Evolutionary conservation across 2,888 invertebrate genomes (phyloP).

Genomic region (Heliconius ismenius): DNA sequence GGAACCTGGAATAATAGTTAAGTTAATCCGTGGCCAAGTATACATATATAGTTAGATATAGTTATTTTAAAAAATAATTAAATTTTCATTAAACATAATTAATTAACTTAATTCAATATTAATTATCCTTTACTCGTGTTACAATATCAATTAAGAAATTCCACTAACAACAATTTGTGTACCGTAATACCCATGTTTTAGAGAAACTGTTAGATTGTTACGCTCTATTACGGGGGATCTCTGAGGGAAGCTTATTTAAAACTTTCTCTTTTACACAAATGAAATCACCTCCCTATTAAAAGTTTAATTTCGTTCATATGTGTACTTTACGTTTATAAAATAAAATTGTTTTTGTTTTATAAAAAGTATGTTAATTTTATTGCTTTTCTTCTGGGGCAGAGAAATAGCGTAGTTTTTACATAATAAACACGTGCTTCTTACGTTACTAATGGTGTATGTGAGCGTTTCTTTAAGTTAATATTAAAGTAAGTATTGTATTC

Average conservation of each 20-base stretch:
- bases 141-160: conserved; percentile 20
- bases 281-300: conserved; percentile 16
- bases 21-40: too few species aligned
- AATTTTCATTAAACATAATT: background rate
- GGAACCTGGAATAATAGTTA: too few species aligned
- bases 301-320: conserved; percentile 16
- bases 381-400: background rate
- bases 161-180: conserved; percentile 16
- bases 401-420: background rate
- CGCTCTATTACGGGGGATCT: conserved; percentile 36
- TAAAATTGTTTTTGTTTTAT: background rate
- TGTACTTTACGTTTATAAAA: background rate
- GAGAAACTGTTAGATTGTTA: conserved; percentile 32
- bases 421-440: background rate
- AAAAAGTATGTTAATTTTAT: conserved; percentile 2
- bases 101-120: background rate
- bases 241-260: conserved; percentile 26
- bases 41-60: too few species aligned
- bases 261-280: conserved; percentile 34
- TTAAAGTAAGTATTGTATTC: too few species aligned
- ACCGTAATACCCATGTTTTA: conserved; percentile 29
- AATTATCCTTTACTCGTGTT: background rate
- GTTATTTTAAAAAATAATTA: background rate
- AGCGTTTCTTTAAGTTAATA: background rate
- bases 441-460: background rate